Evolutionary conservation across 2,888 invertebrate genomes (phyloP).

Genomic region (Zygaena filipendulae): DNA sequence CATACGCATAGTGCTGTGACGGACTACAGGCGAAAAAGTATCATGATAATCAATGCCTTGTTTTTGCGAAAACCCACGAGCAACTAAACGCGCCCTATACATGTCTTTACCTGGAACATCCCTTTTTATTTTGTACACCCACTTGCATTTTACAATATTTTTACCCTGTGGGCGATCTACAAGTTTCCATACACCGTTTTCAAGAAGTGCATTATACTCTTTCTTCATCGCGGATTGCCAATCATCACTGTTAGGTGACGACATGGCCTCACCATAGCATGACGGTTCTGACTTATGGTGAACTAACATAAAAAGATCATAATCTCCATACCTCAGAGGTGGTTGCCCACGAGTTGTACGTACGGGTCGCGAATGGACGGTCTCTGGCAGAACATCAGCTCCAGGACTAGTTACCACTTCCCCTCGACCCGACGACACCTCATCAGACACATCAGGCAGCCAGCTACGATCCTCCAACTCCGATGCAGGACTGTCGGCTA

Average conservation of each 20-base stretch:
- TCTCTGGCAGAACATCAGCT: too few relatives aligned
- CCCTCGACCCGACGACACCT: too few relatives aligned
- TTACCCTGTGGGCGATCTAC: background rate
- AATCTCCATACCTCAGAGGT: background rate
- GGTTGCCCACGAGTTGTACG: background rate
- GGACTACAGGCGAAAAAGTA: constrained; percentile 8
- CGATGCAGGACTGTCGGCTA: too few relatives aligned
- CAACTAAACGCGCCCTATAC: constrained; percentile 10
- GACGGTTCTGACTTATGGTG: background rate
- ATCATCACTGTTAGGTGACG: background rate
- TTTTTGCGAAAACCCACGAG: constrained; percentile 9
- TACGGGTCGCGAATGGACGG: background rate
- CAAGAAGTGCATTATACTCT: constrained; percentile 1
- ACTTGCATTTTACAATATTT: constrained; percentile 1
- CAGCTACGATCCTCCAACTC: too few relatives aligned
- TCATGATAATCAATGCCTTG: constrained; percentile 9
- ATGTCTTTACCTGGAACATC: background rate
- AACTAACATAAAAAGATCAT: background rate
- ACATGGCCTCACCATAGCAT: background rate
- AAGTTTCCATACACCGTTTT: constrained; percentile 1
- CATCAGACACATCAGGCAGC: too few relatives aligned
- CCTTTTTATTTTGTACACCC: background rate
- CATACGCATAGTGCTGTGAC: constrained; percentile 7
- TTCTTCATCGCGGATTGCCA: constrained; percentile 1
- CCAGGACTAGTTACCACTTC: too few relatives aligned